Percentiles rank a stretch among this genome's conserved stretches.
phyloP scores from a whole-genome alignment of 2,888 invertebrate species.

The Petrolisthes cinctipes region DNA sequence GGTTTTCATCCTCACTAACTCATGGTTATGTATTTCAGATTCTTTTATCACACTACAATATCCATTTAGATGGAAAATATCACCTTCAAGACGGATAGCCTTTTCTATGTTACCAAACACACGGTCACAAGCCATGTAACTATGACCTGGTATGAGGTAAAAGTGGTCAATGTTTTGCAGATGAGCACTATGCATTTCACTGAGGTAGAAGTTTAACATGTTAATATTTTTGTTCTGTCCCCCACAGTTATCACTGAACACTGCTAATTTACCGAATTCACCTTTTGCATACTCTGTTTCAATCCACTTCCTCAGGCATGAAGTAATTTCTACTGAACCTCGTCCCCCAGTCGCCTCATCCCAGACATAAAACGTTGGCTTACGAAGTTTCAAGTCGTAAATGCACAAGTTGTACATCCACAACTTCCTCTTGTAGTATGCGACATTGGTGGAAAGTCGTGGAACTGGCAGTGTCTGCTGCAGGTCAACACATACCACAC shows the following conservation, averaged over 20 bases:
- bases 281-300: background rate
- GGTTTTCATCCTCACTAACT: background rate
- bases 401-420: conserved; percentile 21
- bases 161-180: background rate
- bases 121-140: conserved; percentile 14
- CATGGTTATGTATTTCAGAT: background rate
- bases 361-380: conserved; percentile 9
- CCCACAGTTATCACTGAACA: background rate
- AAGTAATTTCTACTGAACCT: background rate
- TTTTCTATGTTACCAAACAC: conserved; percentile 19
- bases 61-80: background rate
- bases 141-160: background rate
- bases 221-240: conserved; percentile 26
- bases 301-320: background rate
- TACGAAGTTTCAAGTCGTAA: too few relatives aligned
- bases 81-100: background rate
- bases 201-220: background rate
- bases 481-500: background rate
- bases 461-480: conserved; percentile 7
- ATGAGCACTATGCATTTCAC: background rate
- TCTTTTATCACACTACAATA: background rate
- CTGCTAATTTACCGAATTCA: background rate
- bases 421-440: conserved; percentile 13
- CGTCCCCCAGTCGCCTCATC: conserved; percentile 4
- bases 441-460: background rate